Conservation (phyloP, 2,888 invertebrate species). For the Dermolepida albohirtum region DNA sequence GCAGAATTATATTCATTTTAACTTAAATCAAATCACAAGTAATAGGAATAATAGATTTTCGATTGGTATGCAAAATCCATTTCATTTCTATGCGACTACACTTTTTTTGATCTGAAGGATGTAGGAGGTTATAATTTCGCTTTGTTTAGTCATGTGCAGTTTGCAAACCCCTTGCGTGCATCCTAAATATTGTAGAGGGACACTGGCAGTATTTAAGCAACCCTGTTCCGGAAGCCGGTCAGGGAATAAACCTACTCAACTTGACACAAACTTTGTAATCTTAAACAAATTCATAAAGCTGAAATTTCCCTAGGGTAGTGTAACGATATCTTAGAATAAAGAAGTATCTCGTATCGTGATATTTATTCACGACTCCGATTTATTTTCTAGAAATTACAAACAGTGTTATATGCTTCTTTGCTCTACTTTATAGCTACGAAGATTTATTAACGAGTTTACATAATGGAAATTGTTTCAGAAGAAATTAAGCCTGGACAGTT, state of each 20-base stretch:
- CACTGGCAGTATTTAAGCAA: slow-evolving; percentile 49
- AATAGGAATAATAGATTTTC: no score
- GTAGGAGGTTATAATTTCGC: neutral
- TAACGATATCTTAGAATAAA: slow-evolving; percentile 51
- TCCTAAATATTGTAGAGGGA: slow-evolving; percentile 51
- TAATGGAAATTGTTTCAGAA: slow-evolving; percentile 19
- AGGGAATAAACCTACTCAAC: slow-evolving; percentile 56
- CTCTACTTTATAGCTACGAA: neutral
- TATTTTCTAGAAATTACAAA: slow-evolving; percentile 30
- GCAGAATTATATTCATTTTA: no score
- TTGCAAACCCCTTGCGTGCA: slow-evolving; percentile 46
- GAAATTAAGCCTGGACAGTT: slow-evolving; percentile 15
- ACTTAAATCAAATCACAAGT: no score
- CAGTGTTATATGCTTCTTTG: slow-evolving; percentile 22
- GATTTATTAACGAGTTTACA: slow-evolving; percentile 15
- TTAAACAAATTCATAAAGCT: slow-evolving; percentile 62
- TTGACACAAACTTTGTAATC: slow-evolving; percentile 59
- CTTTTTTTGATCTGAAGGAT: no score
- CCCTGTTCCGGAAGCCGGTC: slow-evolving; percentile 49
- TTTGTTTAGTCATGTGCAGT: slow-evolving; percentile 5
- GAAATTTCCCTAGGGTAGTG: slow-evolving; percentile 59
- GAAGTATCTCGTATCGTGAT: slow-evolving; percentile 17
- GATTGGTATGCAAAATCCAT: no score
- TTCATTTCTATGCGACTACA: no score
- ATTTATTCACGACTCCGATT: slow-evolving; percentile 27